A percentile compares a stretch with the other conserved stretches of the same genome.
Conservation (phyloP, 2,113 vertebrate genomes). For the Sturnus vulgaris region DNA sequence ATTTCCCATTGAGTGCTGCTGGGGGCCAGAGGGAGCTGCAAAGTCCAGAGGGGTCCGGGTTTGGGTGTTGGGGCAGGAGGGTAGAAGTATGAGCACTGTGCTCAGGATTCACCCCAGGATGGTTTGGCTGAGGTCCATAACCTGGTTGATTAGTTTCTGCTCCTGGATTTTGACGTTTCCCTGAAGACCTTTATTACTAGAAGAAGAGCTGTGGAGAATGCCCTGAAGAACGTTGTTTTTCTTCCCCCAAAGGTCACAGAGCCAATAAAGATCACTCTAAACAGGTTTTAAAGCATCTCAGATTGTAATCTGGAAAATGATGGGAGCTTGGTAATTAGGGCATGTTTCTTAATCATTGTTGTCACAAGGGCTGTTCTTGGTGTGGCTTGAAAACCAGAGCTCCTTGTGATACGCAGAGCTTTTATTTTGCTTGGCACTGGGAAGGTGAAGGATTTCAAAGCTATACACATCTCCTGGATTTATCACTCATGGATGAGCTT, state of each 20-base stretch:
- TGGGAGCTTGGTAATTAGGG: constrained; percentile 13
- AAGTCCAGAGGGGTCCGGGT: background rate
- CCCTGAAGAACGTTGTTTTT: background rate
- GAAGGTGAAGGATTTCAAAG: background rate
- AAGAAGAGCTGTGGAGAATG: background rate
- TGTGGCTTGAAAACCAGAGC: background rate
- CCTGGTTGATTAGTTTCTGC: background rate
- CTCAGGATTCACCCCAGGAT: background rate
- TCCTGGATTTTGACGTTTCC: background rate
- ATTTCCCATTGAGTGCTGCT: background rate
- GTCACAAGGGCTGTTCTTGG: background rate
- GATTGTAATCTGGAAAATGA: constrained; percentile 46
- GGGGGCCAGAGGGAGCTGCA: background rate
- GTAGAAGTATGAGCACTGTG: accelerated
- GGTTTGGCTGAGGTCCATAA: background rate
- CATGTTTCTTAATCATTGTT: constrained; percentile 42
- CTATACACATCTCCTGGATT: background rate
- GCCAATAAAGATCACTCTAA: constrained; percentile 25
- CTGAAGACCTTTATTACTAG: background rate
- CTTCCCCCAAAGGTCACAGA: background rate
- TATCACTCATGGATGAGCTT: background rate
- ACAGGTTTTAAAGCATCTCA: constrained; percentile 24
- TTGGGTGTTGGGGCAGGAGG: background rate
- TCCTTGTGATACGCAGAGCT: background rate
- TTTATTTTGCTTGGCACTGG: background rate